Evolutionary conservation across 1,140 invertebrate species (phyloP), one percentile per base, ranked within the genome.

Genomic region (Drosophila pallidifrons): DNA sequence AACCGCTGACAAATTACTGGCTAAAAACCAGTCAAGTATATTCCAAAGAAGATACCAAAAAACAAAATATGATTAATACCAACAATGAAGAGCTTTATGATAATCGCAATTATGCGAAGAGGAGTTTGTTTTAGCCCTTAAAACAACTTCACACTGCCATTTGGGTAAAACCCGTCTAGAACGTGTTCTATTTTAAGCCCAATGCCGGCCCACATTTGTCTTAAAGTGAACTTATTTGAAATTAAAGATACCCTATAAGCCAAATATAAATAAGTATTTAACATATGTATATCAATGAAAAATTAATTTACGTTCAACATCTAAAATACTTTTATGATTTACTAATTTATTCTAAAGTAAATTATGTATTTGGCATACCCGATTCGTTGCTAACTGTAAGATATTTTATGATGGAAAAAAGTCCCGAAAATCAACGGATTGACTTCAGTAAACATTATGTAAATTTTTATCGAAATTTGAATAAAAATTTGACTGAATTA

Each of bases 401-500:
- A 35, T 65, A 55, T 55, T 45, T 51, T 63, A 32, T 11, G 30
- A 3, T 20, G 3, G 3, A 59, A 52, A 51, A 68, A 55, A 68
- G 30, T 49, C 64, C 64, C 71, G 15, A 52, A 51, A 35, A 16
- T 55, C 15, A 38, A 25, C 16, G 52, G 41, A 20, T 43, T 25
- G 52, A 63, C 13, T 49, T 51, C 32, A 5, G 43, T 28, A 38
- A 64, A 65, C 43, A 51, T 25, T 68, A 60, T 49, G 20, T 38
- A 49, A 20, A 55, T 65, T 65, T 55, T 10, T 1, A 28, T 25
- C 38, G 6, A 57, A 32, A 55, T 47, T 49, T 61, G 28, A 61
- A 64, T 60, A 60, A 46, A 52, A 73, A 68, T 73, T 64, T 70
- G 49, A 71, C 43, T 68, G 28, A 41, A 57, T 74, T 61, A 55